Percentiles rank a stretch among this genome's conserved stretches.
These are phyloP conservation scores for Oxyruncus cristatus DNA, from an alignment of 2,113 vertebrate genomes.

Conservation along the genomic window DNA sequence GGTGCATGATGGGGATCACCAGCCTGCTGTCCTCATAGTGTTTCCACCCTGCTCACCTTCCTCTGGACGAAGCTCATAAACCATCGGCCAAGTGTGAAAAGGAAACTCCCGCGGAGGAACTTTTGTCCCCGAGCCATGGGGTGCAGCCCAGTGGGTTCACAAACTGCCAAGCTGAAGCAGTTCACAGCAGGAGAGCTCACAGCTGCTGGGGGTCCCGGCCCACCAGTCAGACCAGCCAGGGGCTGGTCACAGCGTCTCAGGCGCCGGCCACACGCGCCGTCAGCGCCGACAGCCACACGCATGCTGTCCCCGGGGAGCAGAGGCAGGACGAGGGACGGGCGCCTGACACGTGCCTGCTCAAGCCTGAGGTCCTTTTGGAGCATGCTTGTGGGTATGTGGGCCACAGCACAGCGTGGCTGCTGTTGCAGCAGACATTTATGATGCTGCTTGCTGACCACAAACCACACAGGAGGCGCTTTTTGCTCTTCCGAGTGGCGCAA, in stretches of 20 bases:
- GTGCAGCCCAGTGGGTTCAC: background rate
- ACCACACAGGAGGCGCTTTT: rapidly evolving
- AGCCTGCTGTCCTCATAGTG: background rate
- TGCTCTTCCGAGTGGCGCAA: background rate
- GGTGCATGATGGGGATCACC: rapidly evolving
- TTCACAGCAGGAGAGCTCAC: background rate
- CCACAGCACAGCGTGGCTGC: background rate
- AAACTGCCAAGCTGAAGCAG: background rate
- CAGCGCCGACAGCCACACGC: no score
- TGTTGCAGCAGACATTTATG: background rate
- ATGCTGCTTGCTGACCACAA: background rate
- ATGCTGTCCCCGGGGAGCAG: background rate
- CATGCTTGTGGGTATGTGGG: rapidly evolving
- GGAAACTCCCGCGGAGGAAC: background rate
- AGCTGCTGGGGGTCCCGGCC: background rate
- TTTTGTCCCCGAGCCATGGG: background rate
- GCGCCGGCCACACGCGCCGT: rapidly evolving
- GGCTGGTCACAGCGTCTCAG: background rate
- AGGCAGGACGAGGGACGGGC: rapidly evolving
- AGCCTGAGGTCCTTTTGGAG: background rate
- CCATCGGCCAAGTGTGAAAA: background rate
- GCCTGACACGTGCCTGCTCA: rapidly evolving
- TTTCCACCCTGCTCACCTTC: background rate
- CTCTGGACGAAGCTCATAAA: background rate
- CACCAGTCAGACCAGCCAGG: background rate